Percentiles rank a stretch among this genome's conserved stretches.
phyloP scores from a whole-genome alignment of 2,113 vertebrate species.

The Mormyrus lacerda region DNA sequence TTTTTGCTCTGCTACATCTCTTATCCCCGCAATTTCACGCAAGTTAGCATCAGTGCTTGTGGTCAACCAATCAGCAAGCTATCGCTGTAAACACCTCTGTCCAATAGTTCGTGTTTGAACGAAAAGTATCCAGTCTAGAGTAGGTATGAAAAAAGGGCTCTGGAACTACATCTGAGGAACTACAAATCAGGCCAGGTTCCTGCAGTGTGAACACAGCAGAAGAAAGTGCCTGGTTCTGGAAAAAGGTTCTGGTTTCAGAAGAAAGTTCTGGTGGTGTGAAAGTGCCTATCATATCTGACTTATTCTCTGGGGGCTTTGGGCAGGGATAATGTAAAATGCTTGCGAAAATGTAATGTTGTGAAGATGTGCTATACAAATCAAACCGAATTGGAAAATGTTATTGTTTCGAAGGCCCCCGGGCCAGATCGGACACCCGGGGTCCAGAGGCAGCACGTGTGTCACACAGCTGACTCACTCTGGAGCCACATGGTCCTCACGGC shows the following conservation, averaged over 20 bases:
- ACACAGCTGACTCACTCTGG: constrained; percentile 30
- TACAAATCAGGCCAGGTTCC: background rate
- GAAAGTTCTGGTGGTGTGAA: background rate
- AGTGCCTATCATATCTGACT: background rate
- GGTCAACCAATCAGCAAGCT: background rate
- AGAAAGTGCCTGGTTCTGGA: background rate
- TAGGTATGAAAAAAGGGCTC: background rate
- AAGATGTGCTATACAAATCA: background rate
- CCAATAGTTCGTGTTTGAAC: background rate
- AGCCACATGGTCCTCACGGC: background rate
- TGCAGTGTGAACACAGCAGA: background rate
- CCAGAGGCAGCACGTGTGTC: constrained; percentile 27
- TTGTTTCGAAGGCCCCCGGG: background rate
- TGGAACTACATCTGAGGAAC: background rate
- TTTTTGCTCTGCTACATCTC: background rate
- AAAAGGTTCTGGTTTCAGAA: background rate
- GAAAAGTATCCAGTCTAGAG: background rate
- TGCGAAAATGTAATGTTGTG: background rate
- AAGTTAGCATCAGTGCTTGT: background rate
- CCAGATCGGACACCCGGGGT: background rate
- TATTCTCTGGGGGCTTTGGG: background rate
- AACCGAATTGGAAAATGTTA: background rate
- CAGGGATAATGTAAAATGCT: background rate
- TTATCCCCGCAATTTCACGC: background rate
- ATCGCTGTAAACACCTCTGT: background rate